Percentiles rank a stretch among this genome's conserved stretches.
Evolutionary conservation across 1,140 invertebrate species (phyloP).

Genomic region (Aricia agestis): DNA sequence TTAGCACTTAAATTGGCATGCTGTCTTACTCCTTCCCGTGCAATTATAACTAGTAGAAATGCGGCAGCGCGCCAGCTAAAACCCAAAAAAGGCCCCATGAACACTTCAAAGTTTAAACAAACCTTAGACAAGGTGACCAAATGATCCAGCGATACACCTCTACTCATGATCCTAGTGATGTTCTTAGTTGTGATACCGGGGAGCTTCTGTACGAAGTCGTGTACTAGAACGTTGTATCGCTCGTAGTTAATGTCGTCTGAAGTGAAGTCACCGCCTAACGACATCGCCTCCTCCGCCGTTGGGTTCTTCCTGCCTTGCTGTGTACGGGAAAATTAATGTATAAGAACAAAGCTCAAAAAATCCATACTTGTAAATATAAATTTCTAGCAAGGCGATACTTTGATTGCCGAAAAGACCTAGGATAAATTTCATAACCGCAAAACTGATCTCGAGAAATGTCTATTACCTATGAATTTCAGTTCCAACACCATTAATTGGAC

Average conservation of each 20-base stretch:
- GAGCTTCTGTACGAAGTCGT: constrained; percentile 93
- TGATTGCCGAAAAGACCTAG: too few relatives aligned
- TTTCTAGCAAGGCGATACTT: too few relatives aligned
- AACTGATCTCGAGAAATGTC: too few relatives aligned
- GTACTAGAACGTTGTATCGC: constrained; percentile 85
- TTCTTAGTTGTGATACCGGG: constrained; percentile 95
- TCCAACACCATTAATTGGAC: too few relatives aligned
- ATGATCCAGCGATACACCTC: constrained; percentile 85
- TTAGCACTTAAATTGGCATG: too few relatives aligned
- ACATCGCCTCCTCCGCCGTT: constrained; percentile 80
- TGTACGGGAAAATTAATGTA: constrained; percentile 29
- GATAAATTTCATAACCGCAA: too few relatives aligned
- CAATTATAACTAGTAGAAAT: neutral
- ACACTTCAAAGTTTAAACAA: neutral
- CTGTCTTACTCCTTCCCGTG: too few relatives aligned
- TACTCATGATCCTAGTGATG: constrained; percentile 85
- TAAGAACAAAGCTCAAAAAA: too few relatives aligned
- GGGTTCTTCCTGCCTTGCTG: constrained; percentile 88
- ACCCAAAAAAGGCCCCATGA: too few relatives aligned
- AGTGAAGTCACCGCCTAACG: constrained; percentile 80
- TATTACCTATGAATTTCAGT: too few relatives aligned
- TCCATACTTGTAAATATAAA: too few relatives aligned
- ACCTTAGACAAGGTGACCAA: constrained; percentile 78
- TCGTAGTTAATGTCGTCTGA: constrained; percentile 78
- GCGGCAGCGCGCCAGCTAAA: too few relatives aligned